Evolutionary conservation across 2,113 vertebrate species (phyloP).

Genomic region (Polyodon spathula): DNA sequence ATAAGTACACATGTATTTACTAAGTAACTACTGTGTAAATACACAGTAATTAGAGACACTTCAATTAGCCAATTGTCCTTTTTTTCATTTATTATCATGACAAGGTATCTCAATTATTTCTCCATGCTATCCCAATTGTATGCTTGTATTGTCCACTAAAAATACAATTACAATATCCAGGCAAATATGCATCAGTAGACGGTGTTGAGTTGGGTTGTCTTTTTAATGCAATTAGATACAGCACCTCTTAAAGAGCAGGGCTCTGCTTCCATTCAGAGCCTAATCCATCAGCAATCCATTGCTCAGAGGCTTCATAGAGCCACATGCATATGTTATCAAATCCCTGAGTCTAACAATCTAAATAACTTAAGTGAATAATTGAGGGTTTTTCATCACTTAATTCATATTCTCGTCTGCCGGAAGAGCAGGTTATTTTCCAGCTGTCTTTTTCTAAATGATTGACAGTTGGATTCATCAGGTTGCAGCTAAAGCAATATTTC

Average conservation of each 20-base stretch:
- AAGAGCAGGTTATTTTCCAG: background rate
- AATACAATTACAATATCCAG: background rate
- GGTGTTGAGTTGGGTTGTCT: background rate
- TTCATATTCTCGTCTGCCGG: background rate
- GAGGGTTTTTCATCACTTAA: constrained; percentile 1
- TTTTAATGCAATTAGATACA: background rate
- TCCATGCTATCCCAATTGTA: background rate
- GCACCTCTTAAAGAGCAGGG: background rate
- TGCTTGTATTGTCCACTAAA: background rate
- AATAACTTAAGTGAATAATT: constrained; percentile 9
- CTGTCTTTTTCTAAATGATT: constrained; percentile 5
- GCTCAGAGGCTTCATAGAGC: background rate
- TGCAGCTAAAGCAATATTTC: constrained; percentile 4
- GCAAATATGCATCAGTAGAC: background rate
- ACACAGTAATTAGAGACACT: too few relatives aligned
- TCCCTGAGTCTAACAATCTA: background rate
- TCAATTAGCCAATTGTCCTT: too few relatives aligned
- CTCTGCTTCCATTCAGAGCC: background rate
- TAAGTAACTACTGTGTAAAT: too few relatives aligned
- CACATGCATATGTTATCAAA: background rate
- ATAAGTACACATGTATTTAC: too few relatives aligned
- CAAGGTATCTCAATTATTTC: too few relatives aligned
- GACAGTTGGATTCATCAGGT: background rate
- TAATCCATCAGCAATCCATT: background rate
- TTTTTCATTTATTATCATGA: too few relatives aligned